These are phyloP conservation scores for Mallotus villosus DNA, from an alignment of 2,797 vertebrate species.

Conservation along the genomic window DNA sequence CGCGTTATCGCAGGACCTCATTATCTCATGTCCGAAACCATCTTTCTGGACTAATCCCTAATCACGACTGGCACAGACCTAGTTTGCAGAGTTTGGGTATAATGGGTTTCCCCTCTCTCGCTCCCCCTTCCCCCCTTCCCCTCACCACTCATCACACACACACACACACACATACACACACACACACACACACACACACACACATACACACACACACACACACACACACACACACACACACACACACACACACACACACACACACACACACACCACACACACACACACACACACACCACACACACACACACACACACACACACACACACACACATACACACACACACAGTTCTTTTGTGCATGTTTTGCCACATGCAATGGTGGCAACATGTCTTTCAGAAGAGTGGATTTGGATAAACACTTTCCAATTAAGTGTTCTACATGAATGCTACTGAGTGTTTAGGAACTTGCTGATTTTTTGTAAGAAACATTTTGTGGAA, in stretches of 20 bases:
- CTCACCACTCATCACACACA: conserved; percentile 25
- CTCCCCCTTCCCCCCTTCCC: conserved; percentile 35
- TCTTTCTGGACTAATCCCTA: conserved; percentile 78
- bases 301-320: conserved; percentile 8
- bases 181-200: conserved; percentile 4
- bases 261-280: conserved; percentile 20
- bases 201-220: conserved; percentile 9
- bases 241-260: conserved; percentile 16
- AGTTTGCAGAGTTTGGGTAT: conserved; percentile 64
- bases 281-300: conserved; percentile 11
- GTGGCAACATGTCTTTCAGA: conserved; percentile 29
- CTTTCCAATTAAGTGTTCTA: conserved; percentile 21
- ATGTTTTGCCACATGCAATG: conserved; percentile 36
- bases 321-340: conserved; percentile 11
- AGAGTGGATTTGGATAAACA: conserved; percentile 24
- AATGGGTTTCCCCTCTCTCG: conserved; percentile 37
- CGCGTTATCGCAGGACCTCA: conserved; percentile 80
- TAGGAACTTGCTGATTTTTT: background rate
- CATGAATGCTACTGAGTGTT: conserved; percentile 15
- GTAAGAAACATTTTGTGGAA: background rate
- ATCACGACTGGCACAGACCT: conserved; percentile 78
- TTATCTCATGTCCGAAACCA: conserved; percentile 88
- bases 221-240: conserved; percentile 14
- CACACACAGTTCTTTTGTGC: conserved; percentile 1
- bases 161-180: conserved; percentile 11